Percentiles rank a stretch among this genome's conserved stretches.
phyloP scores from a whole-genome alignment of 2,797 vertebrate genomes.

The Varecia variegata region DNA sequence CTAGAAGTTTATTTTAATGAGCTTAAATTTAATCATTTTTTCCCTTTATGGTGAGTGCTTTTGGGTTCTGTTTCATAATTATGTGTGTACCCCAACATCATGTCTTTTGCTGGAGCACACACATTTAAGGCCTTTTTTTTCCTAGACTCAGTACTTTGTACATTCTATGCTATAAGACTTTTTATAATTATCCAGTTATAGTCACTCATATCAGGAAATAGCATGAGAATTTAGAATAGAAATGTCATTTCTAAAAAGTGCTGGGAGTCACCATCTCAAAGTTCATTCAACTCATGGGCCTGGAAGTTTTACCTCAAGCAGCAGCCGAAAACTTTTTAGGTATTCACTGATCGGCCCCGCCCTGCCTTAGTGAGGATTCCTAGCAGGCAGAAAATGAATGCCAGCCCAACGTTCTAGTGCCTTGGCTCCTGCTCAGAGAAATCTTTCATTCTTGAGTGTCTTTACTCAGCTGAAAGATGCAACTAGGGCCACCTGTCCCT shows the following conservation, averaged over 20 bases:
- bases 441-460: neutral
- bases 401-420: neutral
- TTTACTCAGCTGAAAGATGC: neutral
- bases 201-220: neutral
- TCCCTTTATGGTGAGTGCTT: neutral
- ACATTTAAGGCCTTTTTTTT: neutral
- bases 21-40: neutral
- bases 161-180: neutral
- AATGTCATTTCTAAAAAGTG: neutral
- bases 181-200: neutral
- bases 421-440: neutral
- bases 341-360: neutral
- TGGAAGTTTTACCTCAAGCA: neutral
- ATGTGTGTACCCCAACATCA: neutral
- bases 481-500: neutral
- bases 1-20: neutral
- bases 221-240: neutral
- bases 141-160: neutral
- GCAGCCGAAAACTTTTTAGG: neutral
- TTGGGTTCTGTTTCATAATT: neutral
- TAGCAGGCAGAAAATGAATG: neutral
- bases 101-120: neutral
- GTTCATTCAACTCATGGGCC: neutral
- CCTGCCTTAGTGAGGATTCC: neutral
- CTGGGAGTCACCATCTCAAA: neutral